Conservation (phyloP, 2,888 invertebrate genomes). For the Furcula furcula region DNA sequence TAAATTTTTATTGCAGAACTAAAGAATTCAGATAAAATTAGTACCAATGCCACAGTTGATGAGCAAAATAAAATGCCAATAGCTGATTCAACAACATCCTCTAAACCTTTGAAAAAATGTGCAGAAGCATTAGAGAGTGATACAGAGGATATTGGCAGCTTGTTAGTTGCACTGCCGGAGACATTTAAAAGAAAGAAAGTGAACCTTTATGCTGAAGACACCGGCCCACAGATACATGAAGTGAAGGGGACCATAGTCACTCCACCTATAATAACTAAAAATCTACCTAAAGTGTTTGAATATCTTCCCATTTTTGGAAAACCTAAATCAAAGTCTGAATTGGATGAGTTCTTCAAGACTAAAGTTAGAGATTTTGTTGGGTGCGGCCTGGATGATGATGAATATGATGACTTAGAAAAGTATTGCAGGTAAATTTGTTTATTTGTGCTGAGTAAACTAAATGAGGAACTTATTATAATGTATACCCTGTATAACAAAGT, state of each 20-base stretch:
- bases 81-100: too few relatives aligned
- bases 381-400: constrained; percentile 52
- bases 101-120: too few relatives aligned
- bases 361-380: constrained; percentile 60
- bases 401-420: constrained; percentile 56
- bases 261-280: constrained; percentile 47
- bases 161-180: neutral
- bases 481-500: too few relatives aligned
- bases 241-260: constrained; percentile 47
- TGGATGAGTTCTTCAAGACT: constrained; percentile 39
- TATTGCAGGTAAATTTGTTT: constrained; percentile 66
- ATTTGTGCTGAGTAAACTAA: too few relatives aligned
- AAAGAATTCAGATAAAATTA: too few relatives aligned
- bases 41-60: too few relatives aligned
- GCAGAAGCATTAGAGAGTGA: too few relatives aligned
- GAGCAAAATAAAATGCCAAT: too few relatives aligned
- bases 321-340: constrained; percentile 30
- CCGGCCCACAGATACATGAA: constrained; percentile 48
- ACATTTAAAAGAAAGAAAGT: constrained; percentile 20
- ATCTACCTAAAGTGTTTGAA: constrained; percentile 50
- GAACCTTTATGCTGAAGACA: constrained; percentile 39
- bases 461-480: too few relatives aligned
- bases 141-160: too few relatives aligned
- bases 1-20: too few relatives aligned
- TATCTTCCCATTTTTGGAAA: constrained; percentile 54